phyloP scores from a whole-genome alignment of 2,113 vertebrate genomes.

The Machaerirhynchus nigripectus region DNA sequence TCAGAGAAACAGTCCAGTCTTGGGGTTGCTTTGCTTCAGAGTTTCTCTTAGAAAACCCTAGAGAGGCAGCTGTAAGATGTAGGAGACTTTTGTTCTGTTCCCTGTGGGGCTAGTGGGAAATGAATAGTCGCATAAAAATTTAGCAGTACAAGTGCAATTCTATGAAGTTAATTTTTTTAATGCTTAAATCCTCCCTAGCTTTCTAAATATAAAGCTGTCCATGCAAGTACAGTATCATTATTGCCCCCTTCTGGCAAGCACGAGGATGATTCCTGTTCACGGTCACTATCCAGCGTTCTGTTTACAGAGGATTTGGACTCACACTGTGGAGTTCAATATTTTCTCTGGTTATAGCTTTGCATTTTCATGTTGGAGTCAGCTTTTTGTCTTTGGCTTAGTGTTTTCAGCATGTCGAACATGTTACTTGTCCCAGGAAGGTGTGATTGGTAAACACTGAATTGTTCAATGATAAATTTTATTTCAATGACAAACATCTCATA shows the following conservation, averaged over 20 bases:
- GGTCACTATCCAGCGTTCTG: not conserved
- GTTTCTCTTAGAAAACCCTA: not conserved
- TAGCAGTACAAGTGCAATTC: not conserved
- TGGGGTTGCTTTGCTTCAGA: not conserved
- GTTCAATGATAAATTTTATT: not conserved
- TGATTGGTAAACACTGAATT: not conserved
- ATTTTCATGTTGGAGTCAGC: not conserved
- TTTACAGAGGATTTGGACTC: not conserved
- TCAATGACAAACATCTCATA: not conserved
- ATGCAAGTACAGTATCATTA: rapidly evolving
- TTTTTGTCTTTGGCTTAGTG: not conserved
- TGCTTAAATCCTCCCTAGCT: not conserved
- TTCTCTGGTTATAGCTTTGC: not conserved
- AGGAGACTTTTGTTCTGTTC: not conserved
- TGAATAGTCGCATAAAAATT: not conserved
- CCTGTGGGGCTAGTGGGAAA: not conserved
- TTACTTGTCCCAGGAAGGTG: not conserved
- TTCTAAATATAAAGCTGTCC: not conserved
- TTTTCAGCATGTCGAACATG: not conserved
- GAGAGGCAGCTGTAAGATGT: not conserved
- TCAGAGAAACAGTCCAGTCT: not conserved
- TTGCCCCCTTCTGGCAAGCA: not conserved
- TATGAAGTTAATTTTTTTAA: not conserved
- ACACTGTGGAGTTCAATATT: not conserved
- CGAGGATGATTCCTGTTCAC: not conserved